Base-by-base conservation (phyloP, 1,140 invertebrate species). In the Drosophila dunni region DNA sequence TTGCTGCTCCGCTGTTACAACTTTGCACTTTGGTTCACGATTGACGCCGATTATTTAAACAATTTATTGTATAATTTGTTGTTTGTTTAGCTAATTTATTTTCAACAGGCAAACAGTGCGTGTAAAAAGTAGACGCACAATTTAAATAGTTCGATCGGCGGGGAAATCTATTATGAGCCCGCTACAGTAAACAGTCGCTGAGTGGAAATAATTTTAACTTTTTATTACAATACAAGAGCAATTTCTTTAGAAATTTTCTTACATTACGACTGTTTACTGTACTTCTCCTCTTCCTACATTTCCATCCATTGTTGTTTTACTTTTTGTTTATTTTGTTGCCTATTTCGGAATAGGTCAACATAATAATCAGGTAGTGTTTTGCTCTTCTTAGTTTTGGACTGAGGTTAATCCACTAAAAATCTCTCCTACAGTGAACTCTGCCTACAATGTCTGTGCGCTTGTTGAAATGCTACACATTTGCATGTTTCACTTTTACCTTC, bases 51-150 rank as follows among this genome's bases (percentile, higher is more conserved):
- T n/a, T 66, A 76, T 76, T 81, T 81, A 64, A 81, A 78, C 64
- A 72, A 62, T 34, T 50, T 68, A 57, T 72, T 66, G 48, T 54
- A 54, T 15, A 56, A 42, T 51, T 48, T 53, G 51, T 51, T 85
- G 73, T 84, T 85, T 85, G 62, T 50, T 85, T 73, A 69, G 53
- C 74, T 78, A 74, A 84, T 81, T 64, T 56, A 78, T 71, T 78
- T 70, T 61, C 53, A 85, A 20, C 53, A 81, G 78, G 81, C 36
- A 70, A 48, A 65, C 74, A 78, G 66, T 75, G 42, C 20, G 36
- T 42, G n/a, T 9, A n/a, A 58, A 54, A 60, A 65, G 81, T 75
- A 24, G 11, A 44, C 34, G 11, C 7, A 42, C 9, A 38, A 6
- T 42, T 11, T 1, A 20, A 24, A 24, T 20, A 56, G 6, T 3